Base-by-base conservation (phyloP, 2,888 invertebrate genomes). In the Orthosia incerta region DNA sequence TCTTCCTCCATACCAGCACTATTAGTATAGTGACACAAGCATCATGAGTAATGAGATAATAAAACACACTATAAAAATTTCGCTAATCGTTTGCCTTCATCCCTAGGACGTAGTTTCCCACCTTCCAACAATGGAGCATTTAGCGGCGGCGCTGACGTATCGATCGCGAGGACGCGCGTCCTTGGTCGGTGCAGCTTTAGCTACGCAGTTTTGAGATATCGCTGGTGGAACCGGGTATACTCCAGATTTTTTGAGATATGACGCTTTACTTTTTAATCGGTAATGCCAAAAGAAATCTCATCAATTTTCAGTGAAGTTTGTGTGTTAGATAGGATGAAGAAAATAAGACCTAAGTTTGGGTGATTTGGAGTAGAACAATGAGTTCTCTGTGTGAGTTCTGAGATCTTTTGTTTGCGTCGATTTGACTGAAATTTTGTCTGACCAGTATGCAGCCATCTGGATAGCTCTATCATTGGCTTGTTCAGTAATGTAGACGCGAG, bases 61-160 rank as follows among this genome's bases (percentile, higher is more conserved):
- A 46, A 16, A 3, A 15, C 39, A 46, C 11, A 4, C 18, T 3
- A 26, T 18, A 13, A n/a, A 55, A 53, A 20, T 20, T 20, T 53
- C 53, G 53, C n/a, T 0, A 26, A 50, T 15, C 15, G 26, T 31
- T 26, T 5, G 12, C 11, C 18, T 57, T 51, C 45, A 20, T 39
- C 23, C 16, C 7, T 50, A 51, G 12, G 16, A n/a, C 59, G 15
- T n/a, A 48, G 9, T 53, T 26, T 5, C 46, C 45, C n/a, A 53
- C 23, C 23, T 15, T 15, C 51, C 26, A n/a, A 59, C 20, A 71
- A 75, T 55, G 20, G 51, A 59, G 67, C 53, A 56, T 26, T 60
- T 60, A 73, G 59, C 20, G 67, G 20, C 46, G 51, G 39, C n/a
- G 60, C 55, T 78, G 74, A 81, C 67, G 79, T 78, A 81, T 78